These are phyloP conservation scores for Cisticola juncidis DNA, from an alignment of 2,113 vertebrate species.

Conservation along the genomic window DNA sequence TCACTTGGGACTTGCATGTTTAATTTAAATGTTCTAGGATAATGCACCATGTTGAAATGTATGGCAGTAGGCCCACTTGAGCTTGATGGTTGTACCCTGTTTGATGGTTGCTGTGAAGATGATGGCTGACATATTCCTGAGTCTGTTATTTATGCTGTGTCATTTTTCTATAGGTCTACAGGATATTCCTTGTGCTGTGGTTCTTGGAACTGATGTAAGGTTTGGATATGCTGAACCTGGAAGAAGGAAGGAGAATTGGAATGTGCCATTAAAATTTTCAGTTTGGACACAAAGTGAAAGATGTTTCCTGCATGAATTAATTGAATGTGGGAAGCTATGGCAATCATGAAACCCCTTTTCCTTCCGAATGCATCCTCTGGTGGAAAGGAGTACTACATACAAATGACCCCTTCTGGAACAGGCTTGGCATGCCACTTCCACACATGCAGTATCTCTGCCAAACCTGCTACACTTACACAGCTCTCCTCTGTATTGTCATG, in stretches of 20 bases:
- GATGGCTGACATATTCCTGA: background rate
- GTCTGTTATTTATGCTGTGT: background rate
- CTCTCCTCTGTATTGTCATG: background rate
- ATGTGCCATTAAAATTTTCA: background rate
- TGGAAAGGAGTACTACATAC: background rate
- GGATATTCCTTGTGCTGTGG: background rate
- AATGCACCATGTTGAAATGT: background rate
- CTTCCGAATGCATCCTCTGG: background rate
- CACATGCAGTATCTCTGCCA: background rate
- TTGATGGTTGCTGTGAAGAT: background rate
- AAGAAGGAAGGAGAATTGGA: background rate
- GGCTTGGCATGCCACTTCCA: background rate
- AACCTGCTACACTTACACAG: background rate
- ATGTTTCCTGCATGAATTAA: background rate
- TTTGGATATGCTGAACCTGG: background rate
- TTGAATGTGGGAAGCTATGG: background rate
- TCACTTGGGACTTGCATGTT: accelerated
- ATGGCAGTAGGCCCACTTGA: background rate
- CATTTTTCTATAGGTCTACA: background rate
- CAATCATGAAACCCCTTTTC: background rate
- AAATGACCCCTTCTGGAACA: background rate
- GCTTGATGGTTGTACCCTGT: background rate
- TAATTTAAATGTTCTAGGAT: background rate
- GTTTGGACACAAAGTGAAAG: background rate
- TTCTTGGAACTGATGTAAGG: background rate